These are phyloP conservation scores for Pseudomyrmex pallidus DNA, from an alignment of 1,140 invertebrate genomes.

Conservation along the genomic window DNA sequence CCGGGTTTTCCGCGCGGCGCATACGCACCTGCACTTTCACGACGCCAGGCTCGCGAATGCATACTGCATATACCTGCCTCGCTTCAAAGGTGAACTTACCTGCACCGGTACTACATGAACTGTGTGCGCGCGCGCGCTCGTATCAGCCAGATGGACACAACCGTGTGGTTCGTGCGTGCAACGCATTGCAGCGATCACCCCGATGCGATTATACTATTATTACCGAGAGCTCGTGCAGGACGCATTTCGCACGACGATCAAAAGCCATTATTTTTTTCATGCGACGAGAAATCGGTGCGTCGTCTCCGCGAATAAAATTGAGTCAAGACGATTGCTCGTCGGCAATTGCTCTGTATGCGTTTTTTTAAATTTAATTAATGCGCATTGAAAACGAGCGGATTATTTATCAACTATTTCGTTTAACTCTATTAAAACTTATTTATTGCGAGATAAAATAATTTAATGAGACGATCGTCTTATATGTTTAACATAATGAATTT, in stretches of 20 bases:
- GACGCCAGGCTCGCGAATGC: conserved; percentile 42
- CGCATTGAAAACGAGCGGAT: too few relatives aligned
- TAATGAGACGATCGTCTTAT: background rate
- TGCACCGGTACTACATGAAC: conserved; percentile 40
- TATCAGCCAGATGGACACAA: background rate
- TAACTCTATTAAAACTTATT: background rate
- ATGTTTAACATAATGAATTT: background rate
- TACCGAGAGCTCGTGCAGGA: conserved; percentile 19
- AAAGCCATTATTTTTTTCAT: conserved; percentile 45
- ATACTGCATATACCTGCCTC: conserved; percentile 59
- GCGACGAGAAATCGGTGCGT: conserved; percentile 17
- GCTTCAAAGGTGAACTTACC: conserved; percentile 59
- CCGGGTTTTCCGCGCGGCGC: conserved; percentile 15
- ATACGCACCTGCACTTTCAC: conserved; percentile 57
- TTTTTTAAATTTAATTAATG: too few relatives aligned
- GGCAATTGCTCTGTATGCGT: background rate
- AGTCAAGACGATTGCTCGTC: conserved; percentile 9
- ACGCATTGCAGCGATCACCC: conserved; percentile 12
- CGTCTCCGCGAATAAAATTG: conserved; percentile 3
- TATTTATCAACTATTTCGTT: background rate
- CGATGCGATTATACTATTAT: background rate
- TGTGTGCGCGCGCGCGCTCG: background rate
- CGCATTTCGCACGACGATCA: conserved; percentile 38
- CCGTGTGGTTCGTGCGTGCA: background rate
- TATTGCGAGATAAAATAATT: too few relatives aligned